Conservation (phyloP, 2,113 vertebrate genomes). For the Cephalopholis sonnerati region DNA sequence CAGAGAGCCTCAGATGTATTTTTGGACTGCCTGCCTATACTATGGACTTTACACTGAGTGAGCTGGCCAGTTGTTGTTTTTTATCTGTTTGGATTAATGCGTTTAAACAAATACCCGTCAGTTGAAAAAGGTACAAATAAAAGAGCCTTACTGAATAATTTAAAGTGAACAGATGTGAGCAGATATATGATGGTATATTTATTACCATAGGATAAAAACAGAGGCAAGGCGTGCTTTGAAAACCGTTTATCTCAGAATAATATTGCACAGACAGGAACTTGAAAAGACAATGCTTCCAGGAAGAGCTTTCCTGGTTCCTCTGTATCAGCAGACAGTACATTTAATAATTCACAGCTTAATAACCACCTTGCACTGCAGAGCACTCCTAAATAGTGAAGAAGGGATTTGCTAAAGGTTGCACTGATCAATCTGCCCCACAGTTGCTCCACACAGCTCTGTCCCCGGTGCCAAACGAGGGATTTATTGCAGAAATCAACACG, state of each 20-base stretch:
- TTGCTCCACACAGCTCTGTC: constrained; percentile 7
- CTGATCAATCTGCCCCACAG: constrained; percentile 20
- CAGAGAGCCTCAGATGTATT: too few relatives aligned
- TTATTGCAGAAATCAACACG: constrained; percentile 22
- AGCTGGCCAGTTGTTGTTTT: too few relatives aligned
- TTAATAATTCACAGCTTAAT: constrained; percentile 42
- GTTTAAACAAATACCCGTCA: too few relatives aligned
- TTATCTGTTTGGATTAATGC: too few relatives aligned
- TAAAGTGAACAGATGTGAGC: background rate
- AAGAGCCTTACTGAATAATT: background rate
- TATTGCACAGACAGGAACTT: background rate
- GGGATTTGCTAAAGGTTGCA: background rate
- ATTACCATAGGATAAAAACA: background rate
- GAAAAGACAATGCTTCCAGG: background rate
- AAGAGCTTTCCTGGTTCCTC: background rate
- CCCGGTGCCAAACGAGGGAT: background rate
- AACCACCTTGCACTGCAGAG: background rate
- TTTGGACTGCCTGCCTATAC: too few relatives aligned
- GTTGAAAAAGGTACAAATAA: background rate
- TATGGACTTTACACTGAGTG: too few relatives aligned
- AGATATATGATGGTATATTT: too few relatives aligned
- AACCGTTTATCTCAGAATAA: background rate
- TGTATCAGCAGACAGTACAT: constrained; percentile 6
- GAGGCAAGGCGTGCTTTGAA: background rate
- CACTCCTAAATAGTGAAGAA: background rate